Percentiles rank a stretch among this genome's conserved stretches.
Conservation (phyloP, 1,140 invertebrate species). For the Drosophila ananassae region DNA sequence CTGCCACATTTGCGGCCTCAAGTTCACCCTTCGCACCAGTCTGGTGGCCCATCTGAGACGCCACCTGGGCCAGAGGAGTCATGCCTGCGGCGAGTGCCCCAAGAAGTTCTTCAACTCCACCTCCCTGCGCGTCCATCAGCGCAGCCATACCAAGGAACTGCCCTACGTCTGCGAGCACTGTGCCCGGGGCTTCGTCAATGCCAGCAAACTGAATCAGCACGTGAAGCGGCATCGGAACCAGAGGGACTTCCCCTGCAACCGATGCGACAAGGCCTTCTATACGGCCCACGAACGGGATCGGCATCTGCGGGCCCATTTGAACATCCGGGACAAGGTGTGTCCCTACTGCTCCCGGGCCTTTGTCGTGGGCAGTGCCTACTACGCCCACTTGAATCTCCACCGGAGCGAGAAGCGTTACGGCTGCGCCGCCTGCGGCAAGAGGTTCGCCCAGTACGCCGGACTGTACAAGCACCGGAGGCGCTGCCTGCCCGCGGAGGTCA, state of each 20-base stretch:
- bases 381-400: conserved; percentile 87
- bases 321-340: conserved; percentile 75
- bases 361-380: conserved; percentile 86
- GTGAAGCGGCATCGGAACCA: conserved; percentile 88
- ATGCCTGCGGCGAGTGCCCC: conserved; percentile 60
- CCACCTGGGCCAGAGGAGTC: conserved; percentile 57
- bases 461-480: conserved; percentile 85
- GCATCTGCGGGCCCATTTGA: conserved; percentile 66
- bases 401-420: conserved; percentile 85
- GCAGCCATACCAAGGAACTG: conserved; percentile 75
- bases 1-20: conserved; percentile 75
- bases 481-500: conserved; percentile 25
- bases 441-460: conserved; percentile 87
- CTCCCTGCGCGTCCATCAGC: conserved; percentile 60
- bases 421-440: conserved; percentile 85
- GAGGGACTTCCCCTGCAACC: conserved; percentile 89
- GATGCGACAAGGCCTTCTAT: conserved; percentile 88
- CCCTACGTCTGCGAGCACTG: conserved; percentile 77
- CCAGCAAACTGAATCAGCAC: conserved; percentile 85
- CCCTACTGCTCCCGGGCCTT: conserved; percentile 87
- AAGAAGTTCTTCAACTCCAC: conserved; percentile 75
- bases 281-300: conserved; percentile 73
- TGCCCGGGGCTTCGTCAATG: conserved; percentile 77
- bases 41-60: conserved; percentile 64
- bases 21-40: conserved; percentile 68